These are phyloP conservation scores for Aurelia aurita complex sp. Pacific DNA, from an alignment of 30 jellyfish, hydroid and myxozoan genomes.

Conservation along the genomic window DNA sequence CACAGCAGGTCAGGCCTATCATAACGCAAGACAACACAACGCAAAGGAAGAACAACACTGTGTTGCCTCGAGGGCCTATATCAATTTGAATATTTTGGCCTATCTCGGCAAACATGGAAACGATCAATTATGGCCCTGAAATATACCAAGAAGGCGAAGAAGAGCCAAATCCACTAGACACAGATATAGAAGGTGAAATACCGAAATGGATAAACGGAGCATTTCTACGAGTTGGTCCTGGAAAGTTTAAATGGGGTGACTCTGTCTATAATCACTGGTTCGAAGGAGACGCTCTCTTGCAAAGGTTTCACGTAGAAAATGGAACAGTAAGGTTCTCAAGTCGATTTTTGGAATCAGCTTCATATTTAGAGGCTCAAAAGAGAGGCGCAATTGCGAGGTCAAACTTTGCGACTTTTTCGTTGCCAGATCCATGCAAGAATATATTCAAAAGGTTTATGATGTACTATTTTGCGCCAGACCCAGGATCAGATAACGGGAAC, in stretches of 20 bases:
- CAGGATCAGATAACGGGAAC: constrained; percentile 37
- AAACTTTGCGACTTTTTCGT: constrained; percentile 52
- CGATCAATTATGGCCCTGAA: constrained; percentile 25
- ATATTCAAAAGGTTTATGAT: not conserved
- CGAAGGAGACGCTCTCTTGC: constrained; percentile 68
- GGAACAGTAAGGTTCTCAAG: constrained; percentile 58
- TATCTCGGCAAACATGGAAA: not conserved
- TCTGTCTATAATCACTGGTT: constrained; percentile 69
- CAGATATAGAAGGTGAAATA: constrained; percentile 35
- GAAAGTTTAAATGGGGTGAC: constrained; percentile 74
- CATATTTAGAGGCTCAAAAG: constrained; percentile 58
- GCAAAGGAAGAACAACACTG: no score
- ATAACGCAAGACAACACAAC: no score
- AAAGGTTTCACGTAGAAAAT: constrained; percentile 47
- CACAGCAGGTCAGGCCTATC: no score
- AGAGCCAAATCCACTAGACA: constrained; percentile 30
- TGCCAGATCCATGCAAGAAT: constrained; percentile 60
- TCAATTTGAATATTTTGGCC: not conserved
- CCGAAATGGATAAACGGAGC: constrained; percentile 74
- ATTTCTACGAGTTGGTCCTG: constrained; percentile 71
- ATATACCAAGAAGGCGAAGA: constrained; percentile 38
- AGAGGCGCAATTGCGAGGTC: constrained; percentile 43
- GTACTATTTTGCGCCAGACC: not conserved
- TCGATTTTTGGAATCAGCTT: constrained; percentile 29
- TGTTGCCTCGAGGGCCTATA: not conserved